Evolutionary conservation across 2,113 vertebrate species (phyloP), one percentile per base, ranked within the genome.

Genomic region (Columba janthina): DNA sequence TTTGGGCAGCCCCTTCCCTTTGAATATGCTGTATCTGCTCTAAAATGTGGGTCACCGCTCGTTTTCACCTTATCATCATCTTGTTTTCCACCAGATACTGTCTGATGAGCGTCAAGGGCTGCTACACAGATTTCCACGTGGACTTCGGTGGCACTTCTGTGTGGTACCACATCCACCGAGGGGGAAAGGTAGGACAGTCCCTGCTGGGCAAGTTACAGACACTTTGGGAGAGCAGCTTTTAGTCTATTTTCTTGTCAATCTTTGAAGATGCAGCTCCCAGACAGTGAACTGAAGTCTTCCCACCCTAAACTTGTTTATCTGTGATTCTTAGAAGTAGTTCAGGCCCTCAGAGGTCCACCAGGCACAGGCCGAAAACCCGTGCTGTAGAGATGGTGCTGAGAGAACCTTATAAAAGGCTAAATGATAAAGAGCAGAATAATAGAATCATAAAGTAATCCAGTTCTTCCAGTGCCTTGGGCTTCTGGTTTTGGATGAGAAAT

Each of bases 121-220:
- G 99, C 97, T 99, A 99, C 97, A 99, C 99, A 93, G 99, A 99
- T 96, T 99, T 99, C 97, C 99, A 99, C 44, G 98, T 99, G 76
- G 99, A 99, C 97, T 99, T 99, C 25, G 99, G 99, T 64, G 99
- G 99, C 36, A 99, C 99, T 44, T 99, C 99, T 13, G 99, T 99
- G 78, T 99, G 99, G 99, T 99, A 99, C 94, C 99, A 99, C 94
- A 99, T 99, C 94, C 98, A 99, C 90, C 98, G 99, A 97, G 99
- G 99, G 57, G 98, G 98, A 97, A 99, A 99, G 99, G 99, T 99
- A 97, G 36, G 75, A 61, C 38, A n/a, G 34, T 40, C 44, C 48
- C 36, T 60, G 3, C 0, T 53, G 62, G 24, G n/a, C 24, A 36
- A 83, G 36, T 38, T 64, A 1, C 20, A 31, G 44, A 2, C 61